Conservation (phyloP, 2,888 invertebrate species). For the Salticus scenicus region DNA sequence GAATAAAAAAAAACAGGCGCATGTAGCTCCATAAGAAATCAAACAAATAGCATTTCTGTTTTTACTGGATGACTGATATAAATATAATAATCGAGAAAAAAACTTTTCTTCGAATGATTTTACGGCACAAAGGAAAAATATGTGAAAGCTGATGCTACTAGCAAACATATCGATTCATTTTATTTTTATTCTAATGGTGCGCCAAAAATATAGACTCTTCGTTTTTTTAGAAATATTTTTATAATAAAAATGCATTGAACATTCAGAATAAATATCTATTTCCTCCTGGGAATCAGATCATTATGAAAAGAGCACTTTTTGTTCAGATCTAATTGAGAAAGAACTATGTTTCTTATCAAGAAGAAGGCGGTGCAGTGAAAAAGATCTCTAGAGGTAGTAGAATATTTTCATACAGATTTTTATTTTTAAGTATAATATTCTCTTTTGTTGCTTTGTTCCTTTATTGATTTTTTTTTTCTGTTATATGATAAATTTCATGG, state of each 20-base stretch:
- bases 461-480: no score
- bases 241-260: background rate
- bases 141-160: background rate
- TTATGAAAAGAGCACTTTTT: slow-evolving; percentile 48
- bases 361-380: slow-evolving; percentile 25
- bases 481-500: no score
- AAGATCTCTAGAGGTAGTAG: slow-evolving; percentile 35
- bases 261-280: slow-evolving; percentile 45
- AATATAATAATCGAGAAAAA: background rate
- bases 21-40: background rate
- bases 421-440: background rate
- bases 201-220: background rate
- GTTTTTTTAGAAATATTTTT: background rate
- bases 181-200: background rate
- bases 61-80: background rate
- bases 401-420: background rate
- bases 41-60: background rate
- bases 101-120: background rate
- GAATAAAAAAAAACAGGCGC: background rate
- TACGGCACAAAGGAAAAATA: background rate
- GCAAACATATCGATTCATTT: background rate
- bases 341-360: slow-evolving; percentile 32
- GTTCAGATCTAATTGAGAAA: slow-evolving; percentile 49
- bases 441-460: background rate
- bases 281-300: slow-evolving; percentile 32